Percentiles rank a stretch among this genome's conserved stretches.
These are phyloP conservation scores for Nanorana parkeri DNA, from an alignment of 2,113 vertebrate species.

Conservation along the genomic window DNA sequence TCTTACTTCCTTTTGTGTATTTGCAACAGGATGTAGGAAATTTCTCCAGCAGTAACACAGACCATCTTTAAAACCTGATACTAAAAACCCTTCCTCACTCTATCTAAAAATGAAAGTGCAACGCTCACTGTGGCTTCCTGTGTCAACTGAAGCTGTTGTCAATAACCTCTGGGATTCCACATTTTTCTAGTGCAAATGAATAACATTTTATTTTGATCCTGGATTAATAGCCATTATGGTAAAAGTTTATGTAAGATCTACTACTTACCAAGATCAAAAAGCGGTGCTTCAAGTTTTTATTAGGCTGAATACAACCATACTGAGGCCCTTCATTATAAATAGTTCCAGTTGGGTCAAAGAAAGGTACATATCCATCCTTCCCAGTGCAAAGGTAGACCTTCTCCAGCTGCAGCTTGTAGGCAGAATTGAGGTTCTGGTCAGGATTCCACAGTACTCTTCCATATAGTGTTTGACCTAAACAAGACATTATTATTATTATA, in stretches of 20 bases:
- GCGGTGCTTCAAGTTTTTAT: constrained; percentile 92
- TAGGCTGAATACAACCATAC: constrained; percentile 96
- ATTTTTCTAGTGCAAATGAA: too few species aligned
- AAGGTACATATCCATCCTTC: constrained; percentile 92
- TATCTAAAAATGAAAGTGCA: too few species aligned
- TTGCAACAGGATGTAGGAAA: too few species aligned
- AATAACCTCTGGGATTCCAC: too few species aligned
- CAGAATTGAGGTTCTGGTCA: constrained; percentile 91
- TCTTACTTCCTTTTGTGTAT: too few species aligned
- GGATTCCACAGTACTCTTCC: constrained; percentile 95
- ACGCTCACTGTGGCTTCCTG: too few species aligned
- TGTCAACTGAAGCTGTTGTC: too few species aligned
- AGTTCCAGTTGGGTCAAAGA: constrained; percentile 94
- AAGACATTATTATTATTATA: constrained; percentile 22
- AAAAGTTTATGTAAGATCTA: too few species aligned
- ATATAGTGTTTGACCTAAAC: constrained; percentile 89
- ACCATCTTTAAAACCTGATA: too few species aligned
- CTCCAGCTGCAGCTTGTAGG: constrained; percentile 93
- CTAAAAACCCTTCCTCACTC: too few species aligned
- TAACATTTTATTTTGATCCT: too few species aligned
- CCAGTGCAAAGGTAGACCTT: constrained; percentile 97
- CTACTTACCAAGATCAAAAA: constrained; percentile 89
- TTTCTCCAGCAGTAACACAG: too few species aligned
- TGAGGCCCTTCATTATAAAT: constrained; percentile 96
- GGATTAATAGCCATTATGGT: not conserved